A percentile compares a stretch with the other conserved stretches of the same genome.
phyloP scores from a whole-genome alignment of 2,888 invertebrate genomes.

The Lepidonotus clava region DNA sequence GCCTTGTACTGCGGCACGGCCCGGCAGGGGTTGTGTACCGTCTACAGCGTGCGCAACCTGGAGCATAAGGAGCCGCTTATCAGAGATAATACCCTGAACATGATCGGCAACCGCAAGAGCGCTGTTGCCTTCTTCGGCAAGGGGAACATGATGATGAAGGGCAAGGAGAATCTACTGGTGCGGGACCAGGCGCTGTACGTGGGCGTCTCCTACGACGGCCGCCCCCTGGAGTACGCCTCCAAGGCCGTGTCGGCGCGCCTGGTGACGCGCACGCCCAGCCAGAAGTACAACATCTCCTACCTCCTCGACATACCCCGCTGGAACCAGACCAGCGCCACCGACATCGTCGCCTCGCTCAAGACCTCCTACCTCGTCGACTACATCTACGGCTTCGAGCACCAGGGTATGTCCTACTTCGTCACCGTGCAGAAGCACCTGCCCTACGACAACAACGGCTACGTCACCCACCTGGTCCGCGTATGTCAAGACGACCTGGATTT shows the following conservation, averaged over 20 bases:
- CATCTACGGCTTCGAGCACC: constrained; percentile 72
- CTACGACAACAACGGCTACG: constrained; percentile 53
- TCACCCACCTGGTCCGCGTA: constrained; percentile 75
- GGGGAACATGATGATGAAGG: not conserved
- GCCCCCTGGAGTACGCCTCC: constrained; percentile 58
- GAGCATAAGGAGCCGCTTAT: constrained; percentile 50
- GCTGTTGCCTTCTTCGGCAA: constrained; percentile 58
- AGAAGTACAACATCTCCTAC: constrained; percentile 54
- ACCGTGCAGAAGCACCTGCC: constrained; percentile 70
- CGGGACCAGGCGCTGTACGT: constrained; percentile 62
- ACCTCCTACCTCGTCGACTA: constrained; percentile 68
- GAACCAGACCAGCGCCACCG: constrained; percentile 43
- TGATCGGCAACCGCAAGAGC: constrained; percentile 55
- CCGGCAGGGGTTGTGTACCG: constrained; percentile 65
- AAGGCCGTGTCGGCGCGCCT: constrained; percentile 62
- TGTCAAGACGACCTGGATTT: constrained; percentile 73
- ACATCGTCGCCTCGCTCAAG: constrained; percentile 53
- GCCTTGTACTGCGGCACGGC: constrained; percentile 68
- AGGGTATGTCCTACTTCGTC: constrained; percentile 73
- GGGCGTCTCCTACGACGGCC: constrained; percentile 66
- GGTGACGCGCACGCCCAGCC: not conserved
- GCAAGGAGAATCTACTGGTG: not conserved
- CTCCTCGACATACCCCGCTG: constrained; percentile 26
- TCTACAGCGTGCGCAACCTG: constrained; percentile 63
- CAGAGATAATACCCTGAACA: constrained; percentile 57